These are phyloP conservation scores for Nothoprocta perdicaria DNA, from an alignment of 2,113 vertebrate species.

Conservation along the genomic window DNA sequence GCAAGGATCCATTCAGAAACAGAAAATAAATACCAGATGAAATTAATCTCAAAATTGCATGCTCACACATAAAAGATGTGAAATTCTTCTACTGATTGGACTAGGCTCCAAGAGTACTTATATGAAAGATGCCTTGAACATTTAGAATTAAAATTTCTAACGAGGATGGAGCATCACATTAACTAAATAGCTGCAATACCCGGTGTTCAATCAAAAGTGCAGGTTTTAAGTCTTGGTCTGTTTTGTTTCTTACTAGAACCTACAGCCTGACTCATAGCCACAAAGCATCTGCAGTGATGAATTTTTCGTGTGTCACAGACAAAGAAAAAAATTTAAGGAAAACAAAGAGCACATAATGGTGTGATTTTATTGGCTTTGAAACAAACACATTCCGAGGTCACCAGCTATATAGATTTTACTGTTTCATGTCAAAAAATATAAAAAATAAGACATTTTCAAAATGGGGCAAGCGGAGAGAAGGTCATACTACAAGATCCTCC, in stretches of 20 bases:
- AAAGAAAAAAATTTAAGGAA: background rate
- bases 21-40: background rate
- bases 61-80: background rate
- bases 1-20: background rate
- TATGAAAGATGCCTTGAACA: background rate
- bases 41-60: background rate
- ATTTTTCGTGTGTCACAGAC: background rate
- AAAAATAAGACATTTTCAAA: background rate
- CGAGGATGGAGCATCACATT: background rate
- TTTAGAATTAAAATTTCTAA: background rate
- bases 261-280: background rate
- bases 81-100: background rate
- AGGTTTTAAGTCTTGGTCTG: background rate
- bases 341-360: background rate
- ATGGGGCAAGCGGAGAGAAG: background rate
- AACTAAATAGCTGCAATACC: background rate
- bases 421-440: background rate
- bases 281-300: background rate
- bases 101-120: background rate
- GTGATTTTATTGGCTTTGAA: background rate
- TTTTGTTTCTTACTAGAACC: background rate
- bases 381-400: background rate
- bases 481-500: background rate
- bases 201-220: background rate
- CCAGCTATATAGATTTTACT: background rate